These are phyloP conservation scores for Drusus annulatus DNA, from an alignment of 1,140 invertebrate genomes.

Conservation along the genomic window DNA sequence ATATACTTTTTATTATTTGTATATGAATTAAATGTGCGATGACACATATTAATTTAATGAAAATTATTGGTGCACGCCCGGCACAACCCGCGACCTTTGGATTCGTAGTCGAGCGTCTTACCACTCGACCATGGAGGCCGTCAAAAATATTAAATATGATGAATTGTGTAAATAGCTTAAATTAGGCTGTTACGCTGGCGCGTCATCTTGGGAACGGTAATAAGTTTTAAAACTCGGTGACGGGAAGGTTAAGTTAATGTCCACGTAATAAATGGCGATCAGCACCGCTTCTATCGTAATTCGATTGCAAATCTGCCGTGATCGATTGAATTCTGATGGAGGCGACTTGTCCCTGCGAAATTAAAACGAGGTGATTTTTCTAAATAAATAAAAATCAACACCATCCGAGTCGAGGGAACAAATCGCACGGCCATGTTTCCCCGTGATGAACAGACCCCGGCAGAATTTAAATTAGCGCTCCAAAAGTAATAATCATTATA, in stretches of 20 bases:
- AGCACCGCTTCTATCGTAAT: conserved; percentile 13
- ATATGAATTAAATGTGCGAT: too few species aligned
- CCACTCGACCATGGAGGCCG: too few species aligned
- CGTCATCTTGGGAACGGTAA: too few species aligned
- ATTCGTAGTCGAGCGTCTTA: too few species aligned
- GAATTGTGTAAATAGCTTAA: too few species aligned
- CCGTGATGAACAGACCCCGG: conserved; percentile 50
- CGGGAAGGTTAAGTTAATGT: conserved; percentile 31
- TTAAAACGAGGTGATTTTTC: conserved; percentile 52
- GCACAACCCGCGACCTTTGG: too few species aligned
- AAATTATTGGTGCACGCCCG: too few species aligned
- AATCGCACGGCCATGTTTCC: conserved; percentile 40
- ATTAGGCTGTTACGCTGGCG: too few species aligned
- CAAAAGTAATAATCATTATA: conserved; percentile 59
- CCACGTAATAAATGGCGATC: conserved; percentile 40
- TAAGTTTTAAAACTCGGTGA: neutral
- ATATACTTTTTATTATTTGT: too few species aligned
- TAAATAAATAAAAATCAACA: conserved; percentile 53
- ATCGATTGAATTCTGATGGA: conserved; percentile 40
- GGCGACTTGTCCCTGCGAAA: conserved; percentile 23
- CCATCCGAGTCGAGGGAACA: conserved; percentile 21
- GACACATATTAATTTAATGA: too few species aligned
- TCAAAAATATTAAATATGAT: too few species aligned
- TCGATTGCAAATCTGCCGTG: conserved; percentile 21
- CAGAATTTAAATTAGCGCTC: conserved; percentile 51